Evolutionary conservation across 2,113 vertebrate species (phyloP), one percentile per base, ranked within the genome.

Genomic region (Rafetus swinhoei): DNA sequence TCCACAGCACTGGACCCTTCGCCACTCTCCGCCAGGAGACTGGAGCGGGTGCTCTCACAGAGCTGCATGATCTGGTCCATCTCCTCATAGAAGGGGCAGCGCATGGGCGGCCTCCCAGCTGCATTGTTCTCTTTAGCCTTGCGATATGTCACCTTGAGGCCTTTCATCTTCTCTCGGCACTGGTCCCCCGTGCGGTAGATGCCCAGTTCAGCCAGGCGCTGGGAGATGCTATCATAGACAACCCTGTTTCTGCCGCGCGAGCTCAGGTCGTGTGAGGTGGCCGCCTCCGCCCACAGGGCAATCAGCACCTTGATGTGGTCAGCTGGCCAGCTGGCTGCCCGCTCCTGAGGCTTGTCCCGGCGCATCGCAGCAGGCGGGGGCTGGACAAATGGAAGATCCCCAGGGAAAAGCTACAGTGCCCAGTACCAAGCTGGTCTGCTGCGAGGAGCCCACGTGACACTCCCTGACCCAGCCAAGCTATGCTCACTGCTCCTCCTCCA

Each of bases 221-320:
- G 90, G 57, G 90, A 91, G 86, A 91, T 91, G 56, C 90, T 84
- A 54, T 91, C 90, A 11, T 91, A 91, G 11, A 91, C 90, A 2
- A 85, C 90, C 29, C 90, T 84, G 69, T 91, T 91, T n/a, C 90
- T 86, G 56, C 90, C 90, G 0, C 86, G 90, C 12, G 90, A 91
- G 21, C 90, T 91, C 21, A 91, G 90, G n/a, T 91, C 90, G 8
- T 91, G 90, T 19, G 84, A 77, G 56, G 86, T 56, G 4, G 90
- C 90, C 6, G 90, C 90, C 84, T 91, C 90, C 3, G 90, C 86
- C 90, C 90, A 91, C 24, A 91, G 65, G 79, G 90, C 90, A 65
- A 91, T 85, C n/a, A 91, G 90, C n/a, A 91, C 90, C 27, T 87
- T 91, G 69, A 91, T 86, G 29, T 91, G 90, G 50, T 91, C 90